Evolutionary conservation across 2,797 vertebrate species (phyloP).

Genomic region (Phalanger gymnotis): DNA sequence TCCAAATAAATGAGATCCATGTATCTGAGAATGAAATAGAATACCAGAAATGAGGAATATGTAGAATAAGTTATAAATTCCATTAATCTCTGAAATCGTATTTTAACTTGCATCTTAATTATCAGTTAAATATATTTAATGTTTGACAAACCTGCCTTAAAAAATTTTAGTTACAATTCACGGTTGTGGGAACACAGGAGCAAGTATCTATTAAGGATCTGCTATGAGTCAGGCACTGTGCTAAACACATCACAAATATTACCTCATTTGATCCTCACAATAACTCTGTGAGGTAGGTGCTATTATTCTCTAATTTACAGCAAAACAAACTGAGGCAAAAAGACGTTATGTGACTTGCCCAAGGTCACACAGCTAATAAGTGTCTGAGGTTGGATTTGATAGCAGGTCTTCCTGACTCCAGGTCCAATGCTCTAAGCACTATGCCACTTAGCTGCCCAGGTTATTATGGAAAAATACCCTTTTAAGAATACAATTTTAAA

Average conservation of each 20-base stretch:
- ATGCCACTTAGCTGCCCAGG: not conserved
- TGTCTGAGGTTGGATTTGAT: not conserved
- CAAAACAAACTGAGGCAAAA: not conserved
- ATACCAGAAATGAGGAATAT: slow-evolving; percentile 29
- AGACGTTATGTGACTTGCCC: not conserved
- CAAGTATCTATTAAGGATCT: not conserved
- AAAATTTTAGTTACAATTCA: not conserved
- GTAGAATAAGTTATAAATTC: not conserved
- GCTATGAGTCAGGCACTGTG: not conserved
- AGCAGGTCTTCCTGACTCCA: not conserved
- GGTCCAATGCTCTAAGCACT: not conserved
- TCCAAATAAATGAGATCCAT: not conserved
- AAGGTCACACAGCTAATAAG: not conserved
- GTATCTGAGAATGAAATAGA: not conserved
- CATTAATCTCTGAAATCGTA: slow-evolving; percentile 23
- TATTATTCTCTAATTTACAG: not conserved
- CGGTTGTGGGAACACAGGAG: not conserved
- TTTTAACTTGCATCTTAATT: slow-evolving; percentile 30
- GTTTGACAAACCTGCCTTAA: slow-evolving; percentile 6
- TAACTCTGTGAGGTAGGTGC: not conserved
- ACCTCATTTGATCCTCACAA: not conserved
- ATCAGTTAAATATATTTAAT: slow-evolving; percentile 43
- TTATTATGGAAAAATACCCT: not conserved
- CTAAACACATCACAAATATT: not conserved
- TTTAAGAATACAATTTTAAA: slow-evolving; percentile 2